These are phyloP conservation scores for Polyommatus icarus DNA, from an alignment of 2,888 invertebrate genomes.

Conservation along the genomic window DNA sequence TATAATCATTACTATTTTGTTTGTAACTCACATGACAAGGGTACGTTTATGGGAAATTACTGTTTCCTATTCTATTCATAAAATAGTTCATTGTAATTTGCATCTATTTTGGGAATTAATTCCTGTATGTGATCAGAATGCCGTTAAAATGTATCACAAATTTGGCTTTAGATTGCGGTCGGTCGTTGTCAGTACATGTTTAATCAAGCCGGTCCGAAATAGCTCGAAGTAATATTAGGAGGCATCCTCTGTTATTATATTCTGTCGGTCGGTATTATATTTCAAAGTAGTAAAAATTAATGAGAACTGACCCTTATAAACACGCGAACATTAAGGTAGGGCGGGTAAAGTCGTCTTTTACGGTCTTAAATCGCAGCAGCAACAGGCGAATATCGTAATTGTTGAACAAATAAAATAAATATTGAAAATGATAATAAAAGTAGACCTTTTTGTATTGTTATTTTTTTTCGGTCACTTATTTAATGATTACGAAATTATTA, in stretches of 20 bases:
- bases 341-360: background rate
- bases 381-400: too few relatives aligned
- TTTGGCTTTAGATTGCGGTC: background rate
- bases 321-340: background rate
- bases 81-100: background rate
- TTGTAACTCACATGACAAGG: too few relatives aligned
- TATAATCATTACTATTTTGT: too few relatives aligned
- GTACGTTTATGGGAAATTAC: too few relatives aligned
- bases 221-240: background rate
- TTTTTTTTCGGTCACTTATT: too few relatives aligned
- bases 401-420: too few relatives aligned
- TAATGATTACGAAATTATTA: too few relatives aligned
- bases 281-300: conserved; percentile 14
- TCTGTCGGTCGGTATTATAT: background rate
- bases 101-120: background rate
- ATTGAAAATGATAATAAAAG: too few relatives aligned
- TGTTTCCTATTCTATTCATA: too few relatives aligned
- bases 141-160: conserved; percentile 7
- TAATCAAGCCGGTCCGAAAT: conserved; percentile 7
- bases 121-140: background rate
- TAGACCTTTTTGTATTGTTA: too few relatives aligned
- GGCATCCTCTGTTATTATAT: background rate
- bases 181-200: conserved; percentile 11
- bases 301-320: conserved; percentile 16
- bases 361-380: background rate